Percentiles rank a stretch among this genome's conserved stretches.
Evolutionary conservation across 2,113 vertebrate genomes (phyloP).

Genomic region (Lonchura striata): DNA sequence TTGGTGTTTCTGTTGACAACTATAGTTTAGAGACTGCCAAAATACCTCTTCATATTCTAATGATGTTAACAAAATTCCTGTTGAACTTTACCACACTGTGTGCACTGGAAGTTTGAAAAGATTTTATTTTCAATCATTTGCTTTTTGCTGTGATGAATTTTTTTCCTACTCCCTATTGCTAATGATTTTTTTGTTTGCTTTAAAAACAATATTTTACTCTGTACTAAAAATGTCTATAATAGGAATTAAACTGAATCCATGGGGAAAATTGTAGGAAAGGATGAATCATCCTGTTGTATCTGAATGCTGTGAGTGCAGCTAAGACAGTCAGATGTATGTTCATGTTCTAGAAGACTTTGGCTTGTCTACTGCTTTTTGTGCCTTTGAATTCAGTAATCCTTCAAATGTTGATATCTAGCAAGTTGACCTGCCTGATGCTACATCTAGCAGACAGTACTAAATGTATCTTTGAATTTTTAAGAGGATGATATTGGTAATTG

Average conservation of each 20-base stretch:
- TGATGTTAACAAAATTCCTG: neutral
- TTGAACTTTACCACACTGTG: neutral
- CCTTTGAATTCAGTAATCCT: neutral
- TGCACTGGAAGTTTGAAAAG: neutral
- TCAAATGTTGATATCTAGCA: neutral
- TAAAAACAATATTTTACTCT: neutral
- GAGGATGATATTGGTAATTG: neutral
- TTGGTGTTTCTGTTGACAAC: neutral
- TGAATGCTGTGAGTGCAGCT: neutral
- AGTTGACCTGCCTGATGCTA: neutral
- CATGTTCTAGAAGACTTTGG: neutral
- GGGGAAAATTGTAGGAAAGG: neutral
- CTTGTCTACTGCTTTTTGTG: neutral
- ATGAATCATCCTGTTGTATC: neutral
- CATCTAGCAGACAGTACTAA: neutral
- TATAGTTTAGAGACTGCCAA: neutral
- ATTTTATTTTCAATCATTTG: neutral
- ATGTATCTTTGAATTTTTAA: neutral
- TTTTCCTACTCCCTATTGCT: neutral
- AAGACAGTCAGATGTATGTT: neutral
- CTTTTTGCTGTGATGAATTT: neutral
- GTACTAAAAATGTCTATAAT: neutral
- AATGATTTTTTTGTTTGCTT: neutral
- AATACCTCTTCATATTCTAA: neutral
- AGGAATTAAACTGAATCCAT: neutral